phyloP scores from a whole-genome alignment of 2,797 vertebrate species.

The Argentina silus region DNA sequence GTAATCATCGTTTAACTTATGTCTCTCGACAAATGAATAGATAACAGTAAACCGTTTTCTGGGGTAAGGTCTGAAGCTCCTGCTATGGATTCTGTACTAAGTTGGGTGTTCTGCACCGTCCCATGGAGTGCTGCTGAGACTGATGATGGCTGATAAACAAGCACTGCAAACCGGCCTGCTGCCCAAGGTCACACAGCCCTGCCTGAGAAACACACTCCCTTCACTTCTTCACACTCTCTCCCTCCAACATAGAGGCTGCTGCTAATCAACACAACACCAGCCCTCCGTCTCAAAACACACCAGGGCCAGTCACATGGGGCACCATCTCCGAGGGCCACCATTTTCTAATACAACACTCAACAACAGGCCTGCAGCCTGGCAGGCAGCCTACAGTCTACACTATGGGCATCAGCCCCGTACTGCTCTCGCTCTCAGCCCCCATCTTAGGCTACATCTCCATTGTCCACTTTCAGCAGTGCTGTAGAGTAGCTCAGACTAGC shows the following conservation, averaged over 20 bases:
- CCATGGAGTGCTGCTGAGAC: constrained; percentile 35
- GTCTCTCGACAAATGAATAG: not conserved
- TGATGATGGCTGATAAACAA: constrained; percentile 39
- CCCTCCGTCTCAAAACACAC: constrained; percentile 24
- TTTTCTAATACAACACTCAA: constrained; percentile 56
- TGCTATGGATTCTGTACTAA: not conserved
- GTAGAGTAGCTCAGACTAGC: no score
- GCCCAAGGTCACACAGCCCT: constrained; percentile 42
- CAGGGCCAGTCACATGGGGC: constrained; percentile 14
- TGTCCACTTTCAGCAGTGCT: no score
- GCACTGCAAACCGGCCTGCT: constrained; percentile 25
- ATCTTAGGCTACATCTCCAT: no score
- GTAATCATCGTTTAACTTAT: not conserved
- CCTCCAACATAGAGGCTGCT: constrained; percentile 1
- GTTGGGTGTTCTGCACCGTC: constrained; percentile 13
- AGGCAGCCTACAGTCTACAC: constrained; percentile 16
- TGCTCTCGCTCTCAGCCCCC: constrained; percentile 44
- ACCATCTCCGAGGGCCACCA: constrained; percentile 54
- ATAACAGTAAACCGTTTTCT: no score
- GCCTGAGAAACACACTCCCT: not conserved
- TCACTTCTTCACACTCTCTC: constrained; percentile 7
- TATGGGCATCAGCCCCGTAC: constrained; percentile 40
- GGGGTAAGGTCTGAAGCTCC: no score
- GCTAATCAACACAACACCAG: not conserved
- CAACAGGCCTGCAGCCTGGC: constrained; percentile 48